Base-by-base conservation (phyloP, 2,113 vertebrate genomes). In the Ochotona princeps region DNA sequence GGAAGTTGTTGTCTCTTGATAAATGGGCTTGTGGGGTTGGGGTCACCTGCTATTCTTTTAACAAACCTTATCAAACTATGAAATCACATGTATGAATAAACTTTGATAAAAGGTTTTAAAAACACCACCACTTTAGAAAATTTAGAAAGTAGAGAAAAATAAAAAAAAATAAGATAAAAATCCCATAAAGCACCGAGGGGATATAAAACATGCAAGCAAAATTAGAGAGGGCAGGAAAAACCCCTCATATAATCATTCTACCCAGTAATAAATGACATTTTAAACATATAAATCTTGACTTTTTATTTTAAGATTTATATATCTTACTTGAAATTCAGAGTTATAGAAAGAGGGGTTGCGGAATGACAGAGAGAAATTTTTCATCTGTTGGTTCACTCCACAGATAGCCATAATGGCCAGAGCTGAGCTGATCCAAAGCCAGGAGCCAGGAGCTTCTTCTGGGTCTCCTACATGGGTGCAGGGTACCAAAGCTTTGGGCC, bases 101-200 rank as follows among this genome's bases (percentile, higher is more conserved):
- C 25, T 78, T 90, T 73, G 51, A 17, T 81, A 66, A 76, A 18
- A 28, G 18, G 73, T 87, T 51, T 63, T 2, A 61, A 28, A 83
- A 90, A 35, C n/a, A 74, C 54, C 69, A 72, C 70, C n/a, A 54
- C 51, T 73, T 8, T 35, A 89, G 51, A 79, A 91, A 87, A 90
- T 72, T 44, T 75, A 44, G 35, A 65, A 94, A 87, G 67, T n/a
- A 80, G 35, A 85, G n/a, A 85, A 78, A 91, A 95, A 87, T 18
- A 74, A 74, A 86, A 82, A 74, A 74, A 86, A 82, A 44, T 88
- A 81, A 93, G 69, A 57, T 70, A 87, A 94, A 95, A 93, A 70
- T 76, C 23, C 32, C 67, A 91, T 66, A 61, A 18, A 57, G 14
- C 18, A 57, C 54, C 15, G 54, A 15, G 54, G 18, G 10, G 54